Evolutionary conservation across 2,888 invertebrate species (phyloP).

Genomic region (Sycophila texana): DNA sequence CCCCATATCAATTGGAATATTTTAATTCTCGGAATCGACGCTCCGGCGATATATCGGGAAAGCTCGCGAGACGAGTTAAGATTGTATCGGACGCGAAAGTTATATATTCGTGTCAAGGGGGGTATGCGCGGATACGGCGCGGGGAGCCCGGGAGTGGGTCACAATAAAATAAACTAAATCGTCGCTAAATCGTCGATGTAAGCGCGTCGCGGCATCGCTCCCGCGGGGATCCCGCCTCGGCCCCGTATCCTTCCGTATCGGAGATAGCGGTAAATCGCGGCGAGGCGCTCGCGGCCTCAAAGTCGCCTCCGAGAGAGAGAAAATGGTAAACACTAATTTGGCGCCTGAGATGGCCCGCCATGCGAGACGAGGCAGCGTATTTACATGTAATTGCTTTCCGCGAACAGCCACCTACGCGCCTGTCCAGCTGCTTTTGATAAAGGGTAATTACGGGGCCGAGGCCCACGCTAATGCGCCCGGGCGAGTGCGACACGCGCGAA

Average conservation of each 20-base stretch:
- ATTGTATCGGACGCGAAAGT: background rate
- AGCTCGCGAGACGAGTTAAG: background rate
- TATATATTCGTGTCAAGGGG: too few species aligned
- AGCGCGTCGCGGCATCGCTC: conserved; percentile 1
- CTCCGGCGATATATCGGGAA: too few species aligned
- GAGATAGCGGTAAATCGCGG: conserved; percentile 54
- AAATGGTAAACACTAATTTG: conserved; percentile 67
- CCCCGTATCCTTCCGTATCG: conserved; percentile 1
- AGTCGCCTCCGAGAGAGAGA: conserved; percentile 38
- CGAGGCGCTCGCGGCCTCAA: conserved; percentile 22
- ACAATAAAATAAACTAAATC: too few species aligned
- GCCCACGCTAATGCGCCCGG: conserved; percentile 66
- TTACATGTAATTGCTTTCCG: conserved; percentile 73
- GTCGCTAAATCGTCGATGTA: too few species aligned
- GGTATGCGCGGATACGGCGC: too few species aligned
- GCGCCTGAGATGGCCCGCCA: conserved; percentile 67
- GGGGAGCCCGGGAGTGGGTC: too few species aligned
- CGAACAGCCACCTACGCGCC: conserved; percentile 71
- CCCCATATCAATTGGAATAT: too few species aligned
- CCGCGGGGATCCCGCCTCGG: background rate
- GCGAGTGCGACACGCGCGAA: background rate
- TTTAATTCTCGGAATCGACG: too few species aligned
- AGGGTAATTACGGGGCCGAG: conserved; percentile 68
- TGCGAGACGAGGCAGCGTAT: conserved; percentile 67
- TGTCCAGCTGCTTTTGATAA: conserved; percentile 71